Evolutionary conservation across 35 echinoderm and acorn worm species (phyloP).

Genomic region (Hemicentrotus pulcherrimus): DNA sequence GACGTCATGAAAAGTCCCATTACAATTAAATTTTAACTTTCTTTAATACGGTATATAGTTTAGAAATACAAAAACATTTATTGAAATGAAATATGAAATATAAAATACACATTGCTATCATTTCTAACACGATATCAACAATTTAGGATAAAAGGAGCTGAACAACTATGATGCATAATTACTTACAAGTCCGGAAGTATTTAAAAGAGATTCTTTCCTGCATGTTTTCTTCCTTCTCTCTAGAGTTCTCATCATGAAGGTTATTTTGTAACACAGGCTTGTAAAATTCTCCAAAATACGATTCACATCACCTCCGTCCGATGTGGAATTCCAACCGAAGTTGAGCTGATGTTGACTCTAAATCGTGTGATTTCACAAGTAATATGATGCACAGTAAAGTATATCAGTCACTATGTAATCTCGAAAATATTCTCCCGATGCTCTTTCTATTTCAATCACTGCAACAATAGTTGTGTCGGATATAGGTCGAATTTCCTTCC

Average conservation of each 20-base stretch:
- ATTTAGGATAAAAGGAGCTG: not conserved
- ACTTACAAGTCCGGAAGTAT: conserved; percentile 29
- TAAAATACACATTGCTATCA: not conserved
- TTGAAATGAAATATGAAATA: not conserved
- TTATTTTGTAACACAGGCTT: not conserved
- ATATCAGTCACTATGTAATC: conserved; percentile 9
- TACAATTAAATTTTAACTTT: too few species aligned
- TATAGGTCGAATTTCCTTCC: not conserved
- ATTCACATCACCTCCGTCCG: not conserved
- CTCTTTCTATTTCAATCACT: not conserved
- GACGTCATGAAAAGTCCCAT: too few species aligned
- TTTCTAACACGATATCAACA: too few species aligned
- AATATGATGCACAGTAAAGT: not conserved
- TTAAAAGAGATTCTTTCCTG: conserved; percentile 3
- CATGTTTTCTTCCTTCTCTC: conserved; percentile 33
- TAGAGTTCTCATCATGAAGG: conserved; percentile 6
- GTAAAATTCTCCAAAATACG: not conserved
- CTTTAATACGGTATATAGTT: not conserved
- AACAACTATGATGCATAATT: not conserved
- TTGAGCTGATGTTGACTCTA: not conserved
- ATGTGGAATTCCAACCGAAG: not conserved
- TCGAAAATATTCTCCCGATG: not conserved
- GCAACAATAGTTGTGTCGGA: not conserved
- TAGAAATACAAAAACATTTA: not conserved
- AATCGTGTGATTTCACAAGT: not conserved